phyloP scores from a whole-genome alignment of 2,888 invertebrate species.

The Pegoplata infirma region DNA sequence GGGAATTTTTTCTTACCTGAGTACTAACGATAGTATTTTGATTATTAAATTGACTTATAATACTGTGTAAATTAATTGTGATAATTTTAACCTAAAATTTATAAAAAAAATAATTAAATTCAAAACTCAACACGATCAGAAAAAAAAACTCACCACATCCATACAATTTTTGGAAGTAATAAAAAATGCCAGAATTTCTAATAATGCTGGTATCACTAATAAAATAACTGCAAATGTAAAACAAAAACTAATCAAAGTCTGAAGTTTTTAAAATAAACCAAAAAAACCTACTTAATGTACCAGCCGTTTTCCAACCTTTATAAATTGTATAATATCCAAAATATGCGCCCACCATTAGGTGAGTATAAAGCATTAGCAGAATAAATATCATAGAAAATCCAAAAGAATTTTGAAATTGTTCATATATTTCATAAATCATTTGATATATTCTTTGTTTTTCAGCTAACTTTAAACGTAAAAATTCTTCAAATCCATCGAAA shows the following conservation, averaged over 20 bases:
- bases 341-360: conserved; percentile 71
- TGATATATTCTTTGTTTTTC: conserved; percentile 70
- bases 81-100: conserved; percentile 64
- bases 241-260: not conserved
- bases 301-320: no score
- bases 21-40: conserved; percentile 3
- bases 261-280: not conserved
- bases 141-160: conserved; percentile 65
- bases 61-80: conserved; percentile 68
- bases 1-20: no score
- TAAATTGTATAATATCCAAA: conserved; percentile 70
- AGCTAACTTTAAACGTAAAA: conserved; percentile 66
- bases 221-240: conserved; percentile 62
- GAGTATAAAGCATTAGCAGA: conserved; percentile 68
- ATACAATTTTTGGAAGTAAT: conserved; percentile 70
- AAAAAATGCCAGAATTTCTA: conserved; percentile 69
- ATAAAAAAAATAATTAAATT: conserved; percentile 9
- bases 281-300: no score
- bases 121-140: conserved; percentile 1
- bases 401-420: conserved; percentile 67
- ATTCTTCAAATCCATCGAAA: conserved; percentile 69
- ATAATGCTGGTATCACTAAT: conserved; percentile 66
- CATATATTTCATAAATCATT: conserved; percentile 68
- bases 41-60: conserved; percentile 58
- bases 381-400: conserved; percentile 69